phyloP scores from a whole-genome alignment of 1,140 invertebrate genomes.

The Drosophila bocki region DNA sequence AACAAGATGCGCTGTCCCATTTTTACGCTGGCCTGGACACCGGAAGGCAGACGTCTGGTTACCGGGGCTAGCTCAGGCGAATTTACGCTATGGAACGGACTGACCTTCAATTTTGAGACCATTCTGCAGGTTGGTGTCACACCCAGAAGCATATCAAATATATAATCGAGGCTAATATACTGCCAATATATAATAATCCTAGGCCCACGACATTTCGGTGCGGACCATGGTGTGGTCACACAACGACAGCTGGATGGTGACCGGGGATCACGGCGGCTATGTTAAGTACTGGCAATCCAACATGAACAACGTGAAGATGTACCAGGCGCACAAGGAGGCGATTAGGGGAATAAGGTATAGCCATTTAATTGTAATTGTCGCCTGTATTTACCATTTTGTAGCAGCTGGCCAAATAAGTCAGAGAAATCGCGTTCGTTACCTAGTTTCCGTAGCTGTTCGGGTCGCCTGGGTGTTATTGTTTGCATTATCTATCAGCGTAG shows the following conservation, averaged over 20 bases:
- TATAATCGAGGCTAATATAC: neutral
- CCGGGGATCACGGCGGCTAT: conserved; percentile 98
- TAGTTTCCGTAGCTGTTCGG: conserved; percentile 16
- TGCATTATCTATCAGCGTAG: conserved; percentile 9
- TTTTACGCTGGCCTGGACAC: conserved; percentile 99
- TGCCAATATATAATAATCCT: neutral
- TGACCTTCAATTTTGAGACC: conserved; percentile 99
- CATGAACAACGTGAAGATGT: conserved; percentile 99
- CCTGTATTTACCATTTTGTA: conserved; percentile 72
- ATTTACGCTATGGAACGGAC: conserved; percentile 99
- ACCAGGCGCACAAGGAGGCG: conserved; percentile 99
- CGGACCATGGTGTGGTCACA: conserved; percentile 99
- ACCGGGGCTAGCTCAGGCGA: conserved; percentile 99
- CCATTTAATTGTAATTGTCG: conserved; percentile 74
- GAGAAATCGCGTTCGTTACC: conserved; percentile 19
- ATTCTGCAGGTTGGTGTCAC: conserved; percentile 94
- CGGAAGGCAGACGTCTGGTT: conserved; percentile 98
- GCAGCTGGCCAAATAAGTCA: conserved; percentile 43
- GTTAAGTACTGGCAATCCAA: conserved; percentile 99
- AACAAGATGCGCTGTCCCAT: conserved; percentile 99
- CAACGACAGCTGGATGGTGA: conserved; percentile 99
- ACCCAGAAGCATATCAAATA: neutral
- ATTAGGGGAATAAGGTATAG: conserved; percentile 98
- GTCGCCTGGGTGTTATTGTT: conserved; percentile 12
- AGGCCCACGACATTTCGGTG: conserved; percentile 99